A percentile compares a stretch with the other conserved stretches of the same genome.
phyloP scores from a whole-genome alignment of 2,113 vertebrate species.

The Aplodontia rufa region DNA sequence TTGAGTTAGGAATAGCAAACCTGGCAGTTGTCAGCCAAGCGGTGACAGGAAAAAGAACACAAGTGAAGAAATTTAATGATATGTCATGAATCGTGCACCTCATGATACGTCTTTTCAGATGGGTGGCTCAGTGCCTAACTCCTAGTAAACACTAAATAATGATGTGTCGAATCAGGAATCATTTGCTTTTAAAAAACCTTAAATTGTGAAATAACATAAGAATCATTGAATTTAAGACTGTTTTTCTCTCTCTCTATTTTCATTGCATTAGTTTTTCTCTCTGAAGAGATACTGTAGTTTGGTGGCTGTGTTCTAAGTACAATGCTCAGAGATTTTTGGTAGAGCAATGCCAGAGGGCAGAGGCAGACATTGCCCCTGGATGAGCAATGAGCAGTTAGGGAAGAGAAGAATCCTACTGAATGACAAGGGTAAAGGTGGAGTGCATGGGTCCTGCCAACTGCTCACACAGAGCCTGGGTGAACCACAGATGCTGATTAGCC shows the following conservation, averaged over 20 bases:
- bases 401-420: background rate
- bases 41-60: background rate
- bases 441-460: background rate
- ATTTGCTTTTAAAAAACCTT: background rate
- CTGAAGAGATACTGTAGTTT: background rate
- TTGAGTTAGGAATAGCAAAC: background rate
- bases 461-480: background rate
- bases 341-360: background rate
- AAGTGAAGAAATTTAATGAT: background rate
- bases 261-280: background rate
- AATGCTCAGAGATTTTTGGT: background rate
- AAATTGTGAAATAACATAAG: background rate
- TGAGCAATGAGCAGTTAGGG: background rate
- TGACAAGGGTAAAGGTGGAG: background rate
- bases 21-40: background rate
- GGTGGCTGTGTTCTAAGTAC: background rate
- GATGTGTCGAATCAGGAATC: background rate
- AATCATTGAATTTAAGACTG: background rate
- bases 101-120: background rate
- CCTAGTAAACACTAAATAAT: background rate
- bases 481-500: background rate
- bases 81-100: background rate
- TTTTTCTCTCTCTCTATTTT: background rate
- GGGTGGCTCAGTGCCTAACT: background rate
- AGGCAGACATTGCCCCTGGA: background rate